phyloP scores from a whole-genome alignment of 2,888 invertebrate genomes.

The Lucinisca nassula region DNA sequence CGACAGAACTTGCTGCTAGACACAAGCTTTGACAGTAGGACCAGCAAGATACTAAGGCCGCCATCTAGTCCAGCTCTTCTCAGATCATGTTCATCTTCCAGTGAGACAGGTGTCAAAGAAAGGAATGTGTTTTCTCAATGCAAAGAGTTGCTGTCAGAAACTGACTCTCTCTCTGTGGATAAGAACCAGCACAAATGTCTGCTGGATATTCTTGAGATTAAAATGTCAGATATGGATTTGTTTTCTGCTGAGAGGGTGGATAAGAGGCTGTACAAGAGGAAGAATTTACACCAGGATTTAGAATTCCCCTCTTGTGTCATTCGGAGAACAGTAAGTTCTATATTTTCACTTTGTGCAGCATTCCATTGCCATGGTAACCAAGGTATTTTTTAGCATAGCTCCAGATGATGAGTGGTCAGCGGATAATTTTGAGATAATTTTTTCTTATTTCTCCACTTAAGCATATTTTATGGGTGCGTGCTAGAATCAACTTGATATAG shows the following conservation, averaged over 20 bases:
- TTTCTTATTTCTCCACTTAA: no score
- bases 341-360: neutral
- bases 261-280: constrained; percentile 72
- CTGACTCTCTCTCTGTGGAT: constrained; percentile 16
- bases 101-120: constrained; percentile 7
- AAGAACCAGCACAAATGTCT: constrained; percentile 89
- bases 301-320: constrained; percentile 86
- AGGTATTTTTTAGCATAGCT: no score
- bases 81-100: neutral
- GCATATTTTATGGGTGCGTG: no score
- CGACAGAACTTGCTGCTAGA: neutral
- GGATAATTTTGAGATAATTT: no score
- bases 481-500: no score
- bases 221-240: constrained; percentile 93
- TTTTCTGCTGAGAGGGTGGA: constrained; percentile 90
- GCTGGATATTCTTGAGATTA: constrained; percentile 93
- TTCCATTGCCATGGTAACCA: no score
- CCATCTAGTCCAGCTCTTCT: neutral
- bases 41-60: neutral
- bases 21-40: neutral
- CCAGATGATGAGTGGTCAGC: no score
- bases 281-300: constrained; percentile 75
- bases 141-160: neutral
- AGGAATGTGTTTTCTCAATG: constrained; percentile 17
- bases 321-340: constrained; percentile 80